Evolutionary conservation across 2,888 invertebrate genomes (phyloP).

Genomic region (Cryptus armator): DNA sequence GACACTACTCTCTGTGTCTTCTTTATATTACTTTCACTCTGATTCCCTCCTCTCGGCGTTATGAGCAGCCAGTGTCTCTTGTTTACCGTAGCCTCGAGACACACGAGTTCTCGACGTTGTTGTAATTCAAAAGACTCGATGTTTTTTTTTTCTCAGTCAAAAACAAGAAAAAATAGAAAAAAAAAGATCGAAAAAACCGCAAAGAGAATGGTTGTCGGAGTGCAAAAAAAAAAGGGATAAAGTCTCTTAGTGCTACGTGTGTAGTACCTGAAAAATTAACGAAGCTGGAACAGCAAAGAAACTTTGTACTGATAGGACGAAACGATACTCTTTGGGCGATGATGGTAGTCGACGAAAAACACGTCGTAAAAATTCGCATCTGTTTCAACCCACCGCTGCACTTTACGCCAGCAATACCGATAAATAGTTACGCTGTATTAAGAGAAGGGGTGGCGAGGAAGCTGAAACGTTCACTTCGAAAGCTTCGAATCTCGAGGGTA

Average conservation of each 20-base stretch:
- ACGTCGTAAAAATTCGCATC: background rate
- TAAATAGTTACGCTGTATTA: background rate
- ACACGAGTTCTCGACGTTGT: background rate
- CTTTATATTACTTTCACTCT: background rate
- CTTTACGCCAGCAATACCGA: background rate
- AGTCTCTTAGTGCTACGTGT: background rate
- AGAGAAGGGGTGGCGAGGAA: background rate
- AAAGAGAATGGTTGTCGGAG: constrained; percentile 4
- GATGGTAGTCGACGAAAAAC: background rate
- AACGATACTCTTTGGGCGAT: background rate
- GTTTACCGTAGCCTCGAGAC: background rate
- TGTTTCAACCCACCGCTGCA: background rate
- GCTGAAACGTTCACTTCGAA: background rate
- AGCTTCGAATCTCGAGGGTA: constrained; percentile 34
- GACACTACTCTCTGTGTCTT: background rate
- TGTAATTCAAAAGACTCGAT: background rate
- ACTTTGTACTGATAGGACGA: background rate
- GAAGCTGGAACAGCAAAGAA: no score
- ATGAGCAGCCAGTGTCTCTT: constrained; percentile 1
- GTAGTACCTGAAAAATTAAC: background rate
- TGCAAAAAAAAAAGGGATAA: background rate
- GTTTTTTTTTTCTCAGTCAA: background rate
- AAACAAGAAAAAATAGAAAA: background rate
- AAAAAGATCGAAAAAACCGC: background rate
- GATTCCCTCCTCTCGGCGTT: background rate